Evolutionary conservation across 2,797 vertebrate species (phyloP).

Genomic region (Chiroxiphia lanceolata): DNA sequence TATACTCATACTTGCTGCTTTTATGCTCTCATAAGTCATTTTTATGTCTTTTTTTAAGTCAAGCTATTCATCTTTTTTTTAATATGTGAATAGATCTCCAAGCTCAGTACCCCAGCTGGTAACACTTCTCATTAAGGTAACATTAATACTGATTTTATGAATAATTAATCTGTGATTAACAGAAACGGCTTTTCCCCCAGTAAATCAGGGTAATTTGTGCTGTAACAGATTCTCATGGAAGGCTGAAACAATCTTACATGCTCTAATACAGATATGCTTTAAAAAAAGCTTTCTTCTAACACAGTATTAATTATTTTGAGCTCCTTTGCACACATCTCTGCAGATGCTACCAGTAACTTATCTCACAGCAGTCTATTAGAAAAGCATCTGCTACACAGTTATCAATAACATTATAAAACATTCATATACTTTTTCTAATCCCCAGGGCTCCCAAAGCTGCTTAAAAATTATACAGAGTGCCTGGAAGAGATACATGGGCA

Average conservation of each 20-base stretch:
- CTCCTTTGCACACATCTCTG: conserved; percentile 20
- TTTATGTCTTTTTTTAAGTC: conserved; percentile 58
- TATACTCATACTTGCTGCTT: conserved; percentile 47
- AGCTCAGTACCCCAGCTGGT: conserved; percentile 27
- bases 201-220: conserved; percentile 60
- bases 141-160: conserved; percentile 70
- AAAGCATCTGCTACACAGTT: conserved; percentile 2
- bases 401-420: conserved; percentile 59
- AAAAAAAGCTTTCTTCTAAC: conserved; percentile 20
- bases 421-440: conserved; percentile 5
- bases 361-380: conserved; percentile 32
- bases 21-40: conserved; percentile 63
- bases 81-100: not conserved
- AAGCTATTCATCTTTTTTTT: not conserved
- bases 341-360: conserved; percentile 31
- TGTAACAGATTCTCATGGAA: not conserved
- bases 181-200: conserved; percentile 53
- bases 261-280: not conserved
- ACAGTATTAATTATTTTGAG: conserved; percentile 31
- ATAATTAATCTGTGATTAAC: conserved; percentile 71
- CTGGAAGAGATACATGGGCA: not conserved
- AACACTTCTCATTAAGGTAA: conserved; percentile 53
- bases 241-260: not conserved
- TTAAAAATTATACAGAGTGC: not conserved
- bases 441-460: not conserved